phyloP scores from a whole-genome alignment of 2,797 vertebrate genomes.

The Phoxinus dragarum region DNA sequence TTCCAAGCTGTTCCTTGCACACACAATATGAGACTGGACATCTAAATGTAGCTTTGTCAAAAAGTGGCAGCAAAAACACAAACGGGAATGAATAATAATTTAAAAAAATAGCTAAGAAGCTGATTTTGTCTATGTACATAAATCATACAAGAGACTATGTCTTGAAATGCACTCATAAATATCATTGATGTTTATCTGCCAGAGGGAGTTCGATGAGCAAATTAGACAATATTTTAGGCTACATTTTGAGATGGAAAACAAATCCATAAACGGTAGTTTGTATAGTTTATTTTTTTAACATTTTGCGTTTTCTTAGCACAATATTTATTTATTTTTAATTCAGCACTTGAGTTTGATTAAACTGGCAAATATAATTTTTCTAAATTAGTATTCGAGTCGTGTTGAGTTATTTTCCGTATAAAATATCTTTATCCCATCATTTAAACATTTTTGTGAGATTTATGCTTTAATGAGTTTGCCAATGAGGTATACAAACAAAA shows the following conservation, averaged over 20 bases:
- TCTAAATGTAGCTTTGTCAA: background rate
- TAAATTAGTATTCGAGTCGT: background rate
- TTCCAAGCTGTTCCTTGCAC: constrained; percentile 1
- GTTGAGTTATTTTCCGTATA: background rate
- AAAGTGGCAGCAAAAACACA: background rate
- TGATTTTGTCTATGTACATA: background rate
- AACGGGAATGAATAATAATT: background rate
- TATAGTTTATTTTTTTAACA: constrained; percentile 5
- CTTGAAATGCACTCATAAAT: background rate
- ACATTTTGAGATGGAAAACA: background rate
- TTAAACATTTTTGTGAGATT: background rate
- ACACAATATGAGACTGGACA: background rate
- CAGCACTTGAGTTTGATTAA: constrained; percentile 59
- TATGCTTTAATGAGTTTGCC: background rate
- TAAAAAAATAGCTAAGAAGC: background rate
- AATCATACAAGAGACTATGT: background rate
- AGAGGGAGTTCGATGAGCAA: background rate
- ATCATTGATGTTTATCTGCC: background rate
- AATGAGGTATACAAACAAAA: background rate
- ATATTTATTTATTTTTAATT: background rate
- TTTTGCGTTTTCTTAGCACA: background rate
- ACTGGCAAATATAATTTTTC: constrained; percentile 50
- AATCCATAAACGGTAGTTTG: background rate
- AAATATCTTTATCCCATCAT: background rate
- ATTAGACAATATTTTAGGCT: background rate